Percentiles rank a stretch among this genome's conserved stretches.
Evolutionary conservation across 2,888 invertebrate genomes (phyloP).

Genomic region (Coelinius sp.): DNA sequence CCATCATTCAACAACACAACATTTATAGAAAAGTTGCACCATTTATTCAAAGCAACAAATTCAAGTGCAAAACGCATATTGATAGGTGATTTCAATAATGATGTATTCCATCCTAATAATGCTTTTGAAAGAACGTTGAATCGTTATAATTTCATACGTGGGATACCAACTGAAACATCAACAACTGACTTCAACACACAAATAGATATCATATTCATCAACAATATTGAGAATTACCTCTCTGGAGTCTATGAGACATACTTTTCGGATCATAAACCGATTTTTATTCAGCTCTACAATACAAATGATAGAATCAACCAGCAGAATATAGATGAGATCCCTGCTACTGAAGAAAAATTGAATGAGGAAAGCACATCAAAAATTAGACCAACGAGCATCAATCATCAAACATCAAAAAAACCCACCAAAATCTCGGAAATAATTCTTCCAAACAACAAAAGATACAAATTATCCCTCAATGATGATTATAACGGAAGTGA

Average conservation of each 20-base stretch:
- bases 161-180: conserved; percentile 26
- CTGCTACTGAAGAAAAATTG: background rate
- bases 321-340: background rate
- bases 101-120: conserved; percentile 14
- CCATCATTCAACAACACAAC: background rate
- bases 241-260: conserved; percentile 34
- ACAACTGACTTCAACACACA: no score
- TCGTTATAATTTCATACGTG: conserved; percentile 29
- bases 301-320: background rate
- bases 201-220: conserved; percentile 37
- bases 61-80: background rate
- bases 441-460: background rate
- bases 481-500: no score
- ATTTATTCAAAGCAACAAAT: conserved; percentile 5
- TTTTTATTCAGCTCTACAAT: conserved; percentile 32
- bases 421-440: background rate
- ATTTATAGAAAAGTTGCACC: background rate
- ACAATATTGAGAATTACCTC: conserved; percentile 3
- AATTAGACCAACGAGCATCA: background rate
- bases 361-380: background rate
- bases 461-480: background rate
- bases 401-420: background rate
- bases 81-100: conserved; percentile 9
- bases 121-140: conserved; percentile 34
- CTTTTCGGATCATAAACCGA: conserved; percentile 36